phyloP scores from a whole-genome alignment of 2,113 vertebrate genomes.

The zebrafish (Danio rerio) region DNA sequence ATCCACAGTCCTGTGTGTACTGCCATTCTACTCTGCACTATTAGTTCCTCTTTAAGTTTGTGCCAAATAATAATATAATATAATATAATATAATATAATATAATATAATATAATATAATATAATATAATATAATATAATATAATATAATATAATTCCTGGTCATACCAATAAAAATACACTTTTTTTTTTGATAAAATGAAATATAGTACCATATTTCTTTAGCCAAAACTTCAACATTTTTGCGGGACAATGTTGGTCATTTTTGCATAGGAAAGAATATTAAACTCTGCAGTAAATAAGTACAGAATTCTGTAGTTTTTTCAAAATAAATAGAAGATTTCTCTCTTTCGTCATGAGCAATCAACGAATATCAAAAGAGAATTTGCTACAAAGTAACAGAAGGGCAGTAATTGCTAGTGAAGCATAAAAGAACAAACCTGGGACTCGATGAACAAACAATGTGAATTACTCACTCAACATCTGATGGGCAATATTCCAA shows the following conservation, averaged over 20 bases:
- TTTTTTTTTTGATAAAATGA: slow-evolving; percentile 32
- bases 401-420: slow-evolving; percentile 14
- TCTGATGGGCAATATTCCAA: slow-evolving; percentile 69
- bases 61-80: slow-evolving; percentile 20
- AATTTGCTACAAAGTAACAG: slow-evolving; percentile 27
- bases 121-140: slow-evolving; percentile 58
- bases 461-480: slow-evolving; percentile 53
- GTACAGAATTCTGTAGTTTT: slow-evolving; percentile 37
- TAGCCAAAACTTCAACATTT: slow-evolving; percentile 49
- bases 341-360: slow-evolving; percentile 6
- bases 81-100: slow-evolving; percentile 61
- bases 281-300: slow-evolving; percentile 41
- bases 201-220: slow-evolving; percentile 41
- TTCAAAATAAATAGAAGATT: slow-evolving; percentile 40
- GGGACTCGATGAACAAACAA: neutral
- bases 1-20: neutral
- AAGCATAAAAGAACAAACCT: neutral
- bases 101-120: slow-evolving; percentile 62
- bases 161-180: slow-evolving; percentile 32
- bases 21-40: slow-evolving; percentile 5
- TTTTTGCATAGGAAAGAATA: slow-evolving; percentile 75
- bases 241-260: slow-evolving; percentile 62
- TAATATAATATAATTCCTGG: slow-evolving; percentile 51
- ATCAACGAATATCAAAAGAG: slow-evolving; percentile 27
- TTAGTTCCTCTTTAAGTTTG: neutral